phyloP scores from a whole-genome alignment of 2,797 vertebrate species.

The Anguilla obscura region DNA sequence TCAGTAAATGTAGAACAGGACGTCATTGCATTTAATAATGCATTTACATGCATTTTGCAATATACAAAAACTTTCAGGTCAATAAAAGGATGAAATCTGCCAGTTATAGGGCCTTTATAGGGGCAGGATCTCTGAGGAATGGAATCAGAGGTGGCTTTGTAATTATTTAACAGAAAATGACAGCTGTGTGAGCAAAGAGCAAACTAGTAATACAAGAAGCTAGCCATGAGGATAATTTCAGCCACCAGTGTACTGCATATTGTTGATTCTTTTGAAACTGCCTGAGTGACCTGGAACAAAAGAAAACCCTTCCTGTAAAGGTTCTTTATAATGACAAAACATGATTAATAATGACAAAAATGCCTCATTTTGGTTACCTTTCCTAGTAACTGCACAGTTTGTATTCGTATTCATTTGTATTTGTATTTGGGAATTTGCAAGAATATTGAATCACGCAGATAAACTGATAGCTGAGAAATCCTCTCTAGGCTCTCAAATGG shows the following conservation, averaged over 20 bases:
- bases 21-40: too few relatives aligned
- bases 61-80: too few relatives aligned
- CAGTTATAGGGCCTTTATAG: not conserved
- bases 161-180: not conserved
- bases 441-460: too few relatives aligned
- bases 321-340: not conserved
- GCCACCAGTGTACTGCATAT: not conserved
- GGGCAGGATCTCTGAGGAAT: not conserved
- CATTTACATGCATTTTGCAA: too few relatives aligned
- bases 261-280: not conserved
- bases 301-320: not conserved
- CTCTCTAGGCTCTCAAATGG: not conserved
- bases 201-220: not conserved
- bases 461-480: not conserved
- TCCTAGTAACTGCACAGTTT: too few relatives aligned
- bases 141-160: not conserved
- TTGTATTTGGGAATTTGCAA: too few relatives aligned
- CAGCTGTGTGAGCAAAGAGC: conserved; percentile 3
- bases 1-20: too few relatives aligned
- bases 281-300: not conserved
- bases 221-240: not conserved
- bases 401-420: too few relatives aligned
- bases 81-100: too few relatives aligned
- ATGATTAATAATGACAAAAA: not conserved
- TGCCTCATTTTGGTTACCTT: too few relatives aligned